phyloP scores from a whole-genome alignment of 2,888 invertebrate genomes.

The Syritta pipiens region DNA sequence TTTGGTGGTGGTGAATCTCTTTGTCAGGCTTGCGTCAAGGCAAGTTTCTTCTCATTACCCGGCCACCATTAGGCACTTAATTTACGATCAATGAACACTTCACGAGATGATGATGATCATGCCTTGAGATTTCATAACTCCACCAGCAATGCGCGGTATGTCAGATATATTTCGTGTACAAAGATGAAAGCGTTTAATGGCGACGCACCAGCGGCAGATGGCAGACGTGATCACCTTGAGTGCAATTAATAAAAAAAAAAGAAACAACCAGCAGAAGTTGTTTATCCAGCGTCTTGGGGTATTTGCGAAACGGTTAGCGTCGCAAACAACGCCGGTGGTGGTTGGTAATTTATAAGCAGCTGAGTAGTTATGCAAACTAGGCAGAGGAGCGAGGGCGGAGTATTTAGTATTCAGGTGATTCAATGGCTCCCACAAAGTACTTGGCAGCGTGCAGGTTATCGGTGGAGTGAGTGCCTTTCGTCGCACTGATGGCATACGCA shows the following conservation, averaged over 20 bases:
- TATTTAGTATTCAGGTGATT: conserved; percentile 1
- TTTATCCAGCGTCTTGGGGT: conserved; percentile 14
- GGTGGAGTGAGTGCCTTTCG: background rate
- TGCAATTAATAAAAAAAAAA: conserved; percentile 32
- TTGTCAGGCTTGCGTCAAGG: conserved; percentile 10
- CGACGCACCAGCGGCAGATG: conserved; percentile 36
- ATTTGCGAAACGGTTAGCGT: conserved; percentile 26
- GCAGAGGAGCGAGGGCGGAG: background rate
- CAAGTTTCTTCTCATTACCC: conserved; percentile 28
- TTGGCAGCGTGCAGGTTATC: background rate
- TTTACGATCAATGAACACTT: conserved; percentile 12
- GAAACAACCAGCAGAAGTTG: conserved; percentile 17
- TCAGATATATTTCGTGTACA: conserved; percentile 17
- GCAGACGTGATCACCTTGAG: conserved; percentile 56
- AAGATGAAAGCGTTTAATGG: conserved; percentile 39
- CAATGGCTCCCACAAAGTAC: background rate
- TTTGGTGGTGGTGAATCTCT: too few relatives aligned
- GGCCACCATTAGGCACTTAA: conserved; percentile 9
- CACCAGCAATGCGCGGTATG: conserved; percentile 5
- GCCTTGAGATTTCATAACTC: conserved; percentile 37
- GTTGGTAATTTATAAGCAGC: too few relatives aligned
- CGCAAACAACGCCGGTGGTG: too few relatives aligned
- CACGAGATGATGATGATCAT: background rate
- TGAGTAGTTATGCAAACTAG: conserved; percentile 26
- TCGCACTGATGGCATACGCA: background rate